Percentiles rank a stretch among this genome's conserved stretches.
These are phyloP conservation scores for Cuculus canorus DNA, from an alignment of 2,797 vertebrate species.

Conservation along the genomic window DNA sequence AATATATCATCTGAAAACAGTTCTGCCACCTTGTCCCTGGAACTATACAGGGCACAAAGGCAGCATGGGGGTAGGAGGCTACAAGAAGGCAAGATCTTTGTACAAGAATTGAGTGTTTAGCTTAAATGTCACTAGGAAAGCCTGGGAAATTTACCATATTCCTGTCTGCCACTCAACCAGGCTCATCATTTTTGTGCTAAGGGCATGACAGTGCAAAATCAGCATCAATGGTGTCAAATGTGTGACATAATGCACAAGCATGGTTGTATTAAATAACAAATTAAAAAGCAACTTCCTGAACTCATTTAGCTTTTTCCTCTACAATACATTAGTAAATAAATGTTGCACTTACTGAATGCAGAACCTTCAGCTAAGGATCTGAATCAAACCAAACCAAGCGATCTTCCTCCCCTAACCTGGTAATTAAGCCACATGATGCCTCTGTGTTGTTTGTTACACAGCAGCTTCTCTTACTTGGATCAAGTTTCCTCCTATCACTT, in stretches of 20 bases:
- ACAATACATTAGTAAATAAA: background rate
- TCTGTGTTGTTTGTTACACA: background rate
- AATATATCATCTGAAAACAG: background rate
- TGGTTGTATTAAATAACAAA: background rate
- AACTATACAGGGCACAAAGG: background rate
- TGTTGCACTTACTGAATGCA: background rate
- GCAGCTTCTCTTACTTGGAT: conserved; percentile 41
- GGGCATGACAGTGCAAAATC: background rate
- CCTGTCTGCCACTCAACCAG: background rate
- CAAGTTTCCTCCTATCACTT: conserved; percentile 55
- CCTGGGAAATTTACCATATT: background rate
- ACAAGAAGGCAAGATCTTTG: background rate
- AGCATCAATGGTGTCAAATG: background rate
- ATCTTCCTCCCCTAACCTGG: background rate
- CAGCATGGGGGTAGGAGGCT: background rate
- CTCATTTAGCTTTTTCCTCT: background rate
- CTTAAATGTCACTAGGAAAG: background rate
- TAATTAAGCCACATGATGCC: background rate
- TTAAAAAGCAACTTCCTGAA: background rate
- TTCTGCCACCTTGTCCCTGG: background rate
- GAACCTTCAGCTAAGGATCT: background rate
- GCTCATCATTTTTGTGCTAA: background rate
- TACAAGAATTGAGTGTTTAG: background rate
- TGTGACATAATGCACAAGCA: background rate
- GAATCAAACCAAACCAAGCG: background rate